Evolutionary conservation across 2,888 invertebrate genomes (phyloP).

Genomic region (Apantesis nais): DNA sequence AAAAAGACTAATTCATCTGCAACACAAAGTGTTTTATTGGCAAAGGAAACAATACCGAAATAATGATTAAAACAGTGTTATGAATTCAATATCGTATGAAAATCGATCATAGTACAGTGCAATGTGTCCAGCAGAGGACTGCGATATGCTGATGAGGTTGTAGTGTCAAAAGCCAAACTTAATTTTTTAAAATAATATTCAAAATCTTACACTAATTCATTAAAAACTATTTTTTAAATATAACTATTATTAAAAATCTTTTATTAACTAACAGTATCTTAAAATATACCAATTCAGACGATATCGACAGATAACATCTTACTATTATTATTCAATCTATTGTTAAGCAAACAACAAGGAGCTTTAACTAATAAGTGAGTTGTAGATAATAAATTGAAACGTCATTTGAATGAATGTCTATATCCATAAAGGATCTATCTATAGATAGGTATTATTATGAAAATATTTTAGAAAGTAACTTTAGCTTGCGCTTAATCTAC

Average conservation of each 20-base stretch:
- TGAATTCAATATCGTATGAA: too few species aligned
- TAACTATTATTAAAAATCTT: not conserved
- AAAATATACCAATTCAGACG: not conserved
- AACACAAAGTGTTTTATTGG: not conserved
- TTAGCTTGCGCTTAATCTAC: not conserved
- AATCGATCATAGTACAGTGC: too few species aligned
- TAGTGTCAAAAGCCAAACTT: too few species aligned
- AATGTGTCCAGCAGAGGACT: too few species aligned
- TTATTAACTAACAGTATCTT: not conserved
- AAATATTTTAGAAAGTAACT: conserved; percentile 6
- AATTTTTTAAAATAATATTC: not conserved
- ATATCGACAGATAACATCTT: not conserved
- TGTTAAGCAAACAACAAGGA: conserved; percentile 6
- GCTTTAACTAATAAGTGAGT: not conserved
- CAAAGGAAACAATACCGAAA: not conserved
- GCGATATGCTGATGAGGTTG: too few species aligned
- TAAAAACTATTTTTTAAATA: too few species aligned
- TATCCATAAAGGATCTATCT: not conserved
- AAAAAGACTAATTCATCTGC: not conserved
- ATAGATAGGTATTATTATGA: not conserved
- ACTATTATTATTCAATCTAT: not conserved
- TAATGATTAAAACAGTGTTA: not conserved
- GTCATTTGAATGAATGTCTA: not conserved
- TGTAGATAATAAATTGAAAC: not conserved
- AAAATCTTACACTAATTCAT: not conserved